Conservation (phyloP, 2,888 invertebrate species). For the Ectemnius lituratus region DNA sequence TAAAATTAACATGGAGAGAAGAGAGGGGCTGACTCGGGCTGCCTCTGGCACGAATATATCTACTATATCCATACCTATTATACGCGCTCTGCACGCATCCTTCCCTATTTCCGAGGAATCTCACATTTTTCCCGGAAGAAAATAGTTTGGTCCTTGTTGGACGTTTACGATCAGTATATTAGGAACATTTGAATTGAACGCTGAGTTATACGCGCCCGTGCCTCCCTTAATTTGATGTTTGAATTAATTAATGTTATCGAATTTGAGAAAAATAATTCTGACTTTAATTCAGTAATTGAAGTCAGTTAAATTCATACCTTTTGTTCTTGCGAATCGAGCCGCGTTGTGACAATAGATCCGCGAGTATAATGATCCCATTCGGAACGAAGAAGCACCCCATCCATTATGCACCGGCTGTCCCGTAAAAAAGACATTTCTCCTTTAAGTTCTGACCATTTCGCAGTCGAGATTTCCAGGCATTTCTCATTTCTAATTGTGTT, state of each 20-base stretch:
- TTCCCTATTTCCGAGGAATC: constrained; percentile 8
- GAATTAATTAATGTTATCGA: too few species aligned
- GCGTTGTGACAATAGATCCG: not conserved
- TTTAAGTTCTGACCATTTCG: constrained; percentile 28
- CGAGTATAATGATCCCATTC: constrained; percentile 17
- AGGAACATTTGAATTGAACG: constrained; percentile 4
- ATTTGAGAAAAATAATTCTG: too few species aligned
- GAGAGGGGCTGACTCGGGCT: constrained; percentile 28
- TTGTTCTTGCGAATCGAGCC: too few species aligned
- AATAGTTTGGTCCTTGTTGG: not conserved
- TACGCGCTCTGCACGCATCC: not conserved
- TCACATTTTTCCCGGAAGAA: constrained; percentile 9
- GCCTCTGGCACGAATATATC: constrained; percentile 42
- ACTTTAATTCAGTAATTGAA: too few species aligned
- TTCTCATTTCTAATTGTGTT: constrained; percentile 31
- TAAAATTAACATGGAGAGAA: constrained; percentile 55
- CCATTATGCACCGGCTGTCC: not conserved
- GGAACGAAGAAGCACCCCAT: not conserved
- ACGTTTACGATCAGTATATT: constrained; percentile 15
- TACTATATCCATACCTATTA: constrained; percentile 10
- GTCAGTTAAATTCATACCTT: too few species aligned
- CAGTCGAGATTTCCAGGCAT: constrained; percentile 20
- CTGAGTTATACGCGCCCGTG: not conserved
- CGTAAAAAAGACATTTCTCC: constrained; percentile 17
- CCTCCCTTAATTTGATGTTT: not conserved